These are phyloP conservation scores for Hemaris fuciformis DNA, from an alignment of 2,888 invertebrate genomes.

Conservation along the genomic window DNA sequence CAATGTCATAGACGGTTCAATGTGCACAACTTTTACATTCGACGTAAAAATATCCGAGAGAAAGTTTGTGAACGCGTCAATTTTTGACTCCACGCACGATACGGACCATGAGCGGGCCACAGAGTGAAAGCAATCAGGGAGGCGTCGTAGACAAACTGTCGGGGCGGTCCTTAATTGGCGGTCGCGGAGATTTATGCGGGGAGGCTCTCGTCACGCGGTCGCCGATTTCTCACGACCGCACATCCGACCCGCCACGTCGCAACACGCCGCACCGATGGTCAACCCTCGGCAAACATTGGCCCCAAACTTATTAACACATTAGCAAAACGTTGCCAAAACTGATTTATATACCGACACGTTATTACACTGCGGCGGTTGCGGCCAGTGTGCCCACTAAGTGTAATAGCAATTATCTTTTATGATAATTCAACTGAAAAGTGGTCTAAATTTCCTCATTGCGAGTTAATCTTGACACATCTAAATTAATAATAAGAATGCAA, in stretches of 20 bases:
- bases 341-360: constrained; percentile 6
- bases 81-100: constrained; percentile 23
- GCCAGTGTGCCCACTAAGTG: background rate
- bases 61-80: constrained; percentile 14
- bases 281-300: constrained; percentile 40
- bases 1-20: too few species aligned
- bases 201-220: constrained; percentile 68
- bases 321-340: constrained; percentile 19
- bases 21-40: background rate
- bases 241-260: constrained; percentile 37
- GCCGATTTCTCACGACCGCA: constrained; percentile 51
- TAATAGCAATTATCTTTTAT: background rate
- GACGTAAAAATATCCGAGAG: background rate
- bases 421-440: background rate
- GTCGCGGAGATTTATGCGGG: constrained; percentile 79
- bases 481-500: too few species aligned
- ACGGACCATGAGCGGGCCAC: constrained; percentile 42
- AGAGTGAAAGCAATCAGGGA: constrained; percentile 79
- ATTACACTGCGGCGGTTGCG: background rate
- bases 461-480: too few species aligned
- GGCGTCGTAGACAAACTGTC: constrained; percentile 80
- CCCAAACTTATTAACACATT: constrained; percentile 40
- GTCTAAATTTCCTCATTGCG: too few species aligned
- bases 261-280: constrained; percentile 30
- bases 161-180: constrained; percentile 79